Conservation (phyloP, 2,113 vertebrate genomes). For the Phalacrocorax aristotelis region DNA sequence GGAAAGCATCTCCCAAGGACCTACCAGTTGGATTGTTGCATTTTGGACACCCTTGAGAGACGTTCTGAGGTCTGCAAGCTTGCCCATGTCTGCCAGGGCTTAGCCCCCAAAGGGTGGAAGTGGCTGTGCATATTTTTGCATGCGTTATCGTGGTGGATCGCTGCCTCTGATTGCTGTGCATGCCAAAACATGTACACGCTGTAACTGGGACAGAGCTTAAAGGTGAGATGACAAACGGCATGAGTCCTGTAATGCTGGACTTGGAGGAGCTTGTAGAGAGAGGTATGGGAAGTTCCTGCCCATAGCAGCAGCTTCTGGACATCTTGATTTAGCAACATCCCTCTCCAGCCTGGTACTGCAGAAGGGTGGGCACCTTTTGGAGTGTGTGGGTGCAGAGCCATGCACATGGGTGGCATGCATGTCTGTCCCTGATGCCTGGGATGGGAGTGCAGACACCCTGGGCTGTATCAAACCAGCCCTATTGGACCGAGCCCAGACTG, state of each 20-base stretch:
- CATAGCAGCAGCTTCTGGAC: background rate
- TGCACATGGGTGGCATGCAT: accelerated
- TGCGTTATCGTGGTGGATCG: background rate
- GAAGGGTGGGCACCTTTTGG: background rate
- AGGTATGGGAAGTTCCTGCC: background rate
- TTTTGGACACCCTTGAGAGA: background rate
- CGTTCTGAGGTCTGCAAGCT: background rate
- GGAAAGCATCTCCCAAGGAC: background rate
- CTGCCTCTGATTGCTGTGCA: background rate
- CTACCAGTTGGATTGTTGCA: background rate
- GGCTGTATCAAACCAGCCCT: background rate
- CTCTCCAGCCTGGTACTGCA: background rate
- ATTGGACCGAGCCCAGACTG: background rate
- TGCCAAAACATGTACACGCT: accelerated
- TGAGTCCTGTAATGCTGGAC: accelerated
- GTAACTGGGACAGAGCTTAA: background rate
- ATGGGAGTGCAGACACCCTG: background rate
- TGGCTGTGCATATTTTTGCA: background rate
- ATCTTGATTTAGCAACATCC: background rate
- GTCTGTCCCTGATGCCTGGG: accelerated
- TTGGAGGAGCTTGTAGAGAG: background rate
- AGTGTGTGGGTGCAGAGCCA: accelerated
- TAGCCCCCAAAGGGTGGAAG: background rate
- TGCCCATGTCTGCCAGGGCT: background rate
- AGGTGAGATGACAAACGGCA: background rate